Evolutionary conservation across 1,140 invertebrate genomes (phyloP), one percentile per base, ranked within the genome.

Genomic region (Riptortus pedestris): DNA sequence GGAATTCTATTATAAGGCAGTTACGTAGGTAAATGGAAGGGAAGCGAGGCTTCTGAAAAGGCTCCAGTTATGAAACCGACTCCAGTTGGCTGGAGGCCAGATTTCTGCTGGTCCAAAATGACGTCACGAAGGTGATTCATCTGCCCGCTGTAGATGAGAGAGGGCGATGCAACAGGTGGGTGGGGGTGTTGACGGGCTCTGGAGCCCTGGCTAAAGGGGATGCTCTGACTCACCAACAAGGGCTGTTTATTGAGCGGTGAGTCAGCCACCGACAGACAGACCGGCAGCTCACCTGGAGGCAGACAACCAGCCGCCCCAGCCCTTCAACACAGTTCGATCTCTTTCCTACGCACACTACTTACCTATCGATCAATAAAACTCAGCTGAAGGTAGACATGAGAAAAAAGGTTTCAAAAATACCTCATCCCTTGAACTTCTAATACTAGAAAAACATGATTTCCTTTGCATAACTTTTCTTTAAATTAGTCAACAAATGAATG

Each of bases 251-350:
- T 24, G 51, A 55, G 51, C 51, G 51, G 51, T 55, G 51, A 55
- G 2, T 55, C 51, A 55, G 20, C 51, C 20, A 26, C 51, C 20
- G 51, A 27, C 51, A 55, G 51, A 24, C 51, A 20, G 51, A 27
- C 51, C 14, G 51, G 20, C 51, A 24, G 51, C 51, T 24, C 51
- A 55, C 51, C 51, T 55, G 51, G 51, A 55, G 51, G 51, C 51
- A 55, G 51, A 55, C 51, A 24, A 24, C 9, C 24, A 7, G 51
- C 14, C 31, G 51, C 51, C 51, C 45, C 45, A 22, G 18, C 45
- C 22, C 51, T 55, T 24, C 31, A 14, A 38, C 5, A 38, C 31
- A 38, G 51, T 55, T 55, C 51, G 51, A 55, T 55, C 22, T 1
- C n/a, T 9, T 24, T 24, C 51, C n/a, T 24, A 22, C 51, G 0